Base-by-base conservation (phyloP, 2,888 invertebrate genomes). In the Cataglyphis albicans region DNA sequence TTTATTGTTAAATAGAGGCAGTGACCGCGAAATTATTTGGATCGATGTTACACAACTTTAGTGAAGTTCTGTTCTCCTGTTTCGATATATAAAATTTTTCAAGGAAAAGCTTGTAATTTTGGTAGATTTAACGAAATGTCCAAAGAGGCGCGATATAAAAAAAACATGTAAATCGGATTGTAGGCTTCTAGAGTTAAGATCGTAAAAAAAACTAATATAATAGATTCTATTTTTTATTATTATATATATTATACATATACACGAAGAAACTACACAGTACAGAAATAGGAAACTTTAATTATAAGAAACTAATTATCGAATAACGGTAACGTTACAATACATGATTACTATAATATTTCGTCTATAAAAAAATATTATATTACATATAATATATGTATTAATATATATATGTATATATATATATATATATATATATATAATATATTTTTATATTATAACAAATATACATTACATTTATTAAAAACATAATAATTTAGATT, bases 1-100 rank as follows among this genome's bases (percentile, higher is more conserved):
- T 63, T 61, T 78, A 81, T 84, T 81, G 7, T 81, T 48, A 76
- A 29, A 7, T 32, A 9, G 29, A 44, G 61, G 35, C n/a, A 41
- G 67, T 57, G 59, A 73, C 70, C 59, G 75, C 78, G 86, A 91
- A 93, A 93, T 92, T 93, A 93, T 92, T 91, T 92, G 90, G 91
- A 90, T 88, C 86, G 86, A 87, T 87, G 90, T 85, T 88, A 91
- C 88, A 88, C 89, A 90, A 91, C 92, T 92, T 91, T 92, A 87
- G 88, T 82, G 78, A 83, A 86, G 84, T 95, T 92, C 94, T 95
- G 95, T 90, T 93, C 91, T 95, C 95, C 95, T 95, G 95, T 87
- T 95, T 95, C 95, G 94, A 95, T 95, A 95, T 95, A 95, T 95
- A 95, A 95, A 95, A 95, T 95, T 95, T 95, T 95, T 95, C 95